Evolutionary conservation across 2,888 invertebrate genomes (phyloP).

Genomic region (Megamerina dolium): DNA sequence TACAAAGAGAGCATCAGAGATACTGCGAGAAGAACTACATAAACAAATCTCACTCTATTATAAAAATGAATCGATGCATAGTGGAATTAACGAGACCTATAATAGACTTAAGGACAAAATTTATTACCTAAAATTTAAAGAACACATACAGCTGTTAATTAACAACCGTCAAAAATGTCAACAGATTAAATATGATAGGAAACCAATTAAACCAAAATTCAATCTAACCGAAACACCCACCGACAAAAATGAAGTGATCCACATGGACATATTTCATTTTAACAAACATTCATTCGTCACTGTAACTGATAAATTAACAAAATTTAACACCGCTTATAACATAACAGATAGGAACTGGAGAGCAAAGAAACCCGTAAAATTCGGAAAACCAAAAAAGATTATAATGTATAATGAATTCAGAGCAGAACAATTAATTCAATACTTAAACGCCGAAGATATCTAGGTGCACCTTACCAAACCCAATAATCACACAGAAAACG

Average conservation of each 20-base stretch:
- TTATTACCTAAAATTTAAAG: background rate
- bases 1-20: conserved; percentile 9
- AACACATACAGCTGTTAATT: conserved; percentile 6
- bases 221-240: conserved; percentile 12
- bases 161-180: conserved; percentile 12
- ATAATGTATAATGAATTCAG: conserved; percentile 17
- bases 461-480: background rate
- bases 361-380: conserved; percentile 15
- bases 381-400: conserved; percentile 17
- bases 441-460: conserved; percentile 4
- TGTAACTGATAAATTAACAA: conserved; percentile 14
- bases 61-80: background rate
- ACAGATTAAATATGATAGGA: conserved; percentile 14
- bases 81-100: background rate
- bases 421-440: conserved; percentile 9
- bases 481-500: background rate
- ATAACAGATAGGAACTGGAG: conserved; percentile 7
- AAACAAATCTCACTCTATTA: conserved; percentile 11
- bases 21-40: conserved; percentile 13
- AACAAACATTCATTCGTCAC: conserved; percentile 13
- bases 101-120: conserved; percentile 1
- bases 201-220: conserved; percentile 15
- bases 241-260: conserved; percentile 8
- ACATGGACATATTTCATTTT: conserved; percentile 10
- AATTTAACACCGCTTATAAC: conserved; percentile 9